Percentiles rank a stretch among this genome's conserved stretches.
phyloP scores from a whole-genome alignment of 2,888 invertebrate species.

The Pyrocoelia pectoralis region DNA sequence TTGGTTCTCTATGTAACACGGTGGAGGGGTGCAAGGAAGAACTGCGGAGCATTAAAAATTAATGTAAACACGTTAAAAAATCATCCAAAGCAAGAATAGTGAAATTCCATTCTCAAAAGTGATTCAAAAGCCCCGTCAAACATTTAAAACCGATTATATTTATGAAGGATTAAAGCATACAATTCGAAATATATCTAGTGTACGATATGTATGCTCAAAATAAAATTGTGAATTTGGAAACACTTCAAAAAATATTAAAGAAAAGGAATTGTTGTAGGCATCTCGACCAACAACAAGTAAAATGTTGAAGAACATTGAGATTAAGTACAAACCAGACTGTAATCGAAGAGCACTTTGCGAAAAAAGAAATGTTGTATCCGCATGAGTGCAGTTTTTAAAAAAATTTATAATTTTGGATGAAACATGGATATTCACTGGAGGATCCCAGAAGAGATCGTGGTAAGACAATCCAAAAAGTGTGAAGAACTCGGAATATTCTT shows the following conservation, averaged over 20 bases:
- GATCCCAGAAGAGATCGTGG: not conserved
- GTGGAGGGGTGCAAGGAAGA: too few relatives aligned
- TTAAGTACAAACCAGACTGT: not conserved
- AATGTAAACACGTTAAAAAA: too few relatives aligned
- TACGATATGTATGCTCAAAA: not conserved
- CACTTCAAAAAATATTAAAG: not conserved
- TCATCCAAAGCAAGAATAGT: too few relatives aligned
- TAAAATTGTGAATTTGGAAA: not conserved
- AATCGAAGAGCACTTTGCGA: slow-evolving; percentile 1
- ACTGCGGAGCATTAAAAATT: too few relatives aligned
- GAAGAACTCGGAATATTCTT: too few relatives aligned
- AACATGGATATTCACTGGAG: slow-evolving; percentile 1
- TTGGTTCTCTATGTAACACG: too few relatives aligned
- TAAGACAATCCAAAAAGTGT: too few relatives aligned
- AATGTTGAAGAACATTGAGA: not conserved
- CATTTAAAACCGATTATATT: too few relatives aligned
- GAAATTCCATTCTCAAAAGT: too few relatives aligned
- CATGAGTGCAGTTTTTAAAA: not conserved
- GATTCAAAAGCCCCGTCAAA: too few relatives aligned
- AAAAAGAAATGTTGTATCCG: not conserved
- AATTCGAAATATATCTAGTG: too few relatives aligned
- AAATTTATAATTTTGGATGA: not conserved
- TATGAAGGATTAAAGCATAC: too few relatives aligned
- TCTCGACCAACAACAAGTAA: not conserved
- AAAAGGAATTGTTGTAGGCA: not conserved